Conservation (phyloP, 2,113 vertebrate species). For the Brachypodius melanocephalos region DNA sequence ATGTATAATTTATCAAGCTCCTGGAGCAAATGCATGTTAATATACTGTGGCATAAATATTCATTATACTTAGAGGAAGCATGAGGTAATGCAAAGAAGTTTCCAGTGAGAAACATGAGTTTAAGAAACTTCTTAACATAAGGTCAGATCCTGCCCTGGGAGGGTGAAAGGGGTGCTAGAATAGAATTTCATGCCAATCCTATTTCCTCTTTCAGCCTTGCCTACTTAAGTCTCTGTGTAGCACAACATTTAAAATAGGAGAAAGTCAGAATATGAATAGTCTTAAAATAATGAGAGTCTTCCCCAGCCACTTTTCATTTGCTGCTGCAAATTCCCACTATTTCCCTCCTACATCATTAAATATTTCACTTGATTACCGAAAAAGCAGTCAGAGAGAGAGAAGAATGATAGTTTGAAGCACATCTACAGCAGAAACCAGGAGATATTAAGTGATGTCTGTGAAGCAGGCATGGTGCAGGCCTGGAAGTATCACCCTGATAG, state of each 20-base stretch:
- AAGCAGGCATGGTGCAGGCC: background rate
- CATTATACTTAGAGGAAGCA: background rate
- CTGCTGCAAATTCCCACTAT: background rate
- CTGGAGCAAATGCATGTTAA: background rate
- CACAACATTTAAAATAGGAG: background rate
- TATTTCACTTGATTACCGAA: background rate
- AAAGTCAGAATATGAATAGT: background rate
- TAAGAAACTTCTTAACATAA: background rate
- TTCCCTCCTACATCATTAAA: background rate
- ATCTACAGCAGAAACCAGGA: background rate
- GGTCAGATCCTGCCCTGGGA: background rate
- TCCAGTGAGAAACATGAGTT: background rate
- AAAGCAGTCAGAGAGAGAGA: background rate
- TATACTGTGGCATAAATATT: background rate
- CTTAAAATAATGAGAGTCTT: background rate
- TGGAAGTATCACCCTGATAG: background rate
- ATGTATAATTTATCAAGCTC: background rate
- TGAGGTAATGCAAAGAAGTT: background rate
- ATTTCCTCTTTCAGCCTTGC: background rate
- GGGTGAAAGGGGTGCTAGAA: background rate
- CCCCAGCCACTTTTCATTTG: background rate
- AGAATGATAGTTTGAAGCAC: background rate
- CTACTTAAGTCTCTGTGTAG: background rate
- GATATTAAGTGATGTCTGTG: background rate
- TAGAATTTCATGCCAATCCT: background rate